Base-by-base conservation (phyloP, 2,113 vertebrate species). In the Brachyhypopomus gauderio region DNA sequence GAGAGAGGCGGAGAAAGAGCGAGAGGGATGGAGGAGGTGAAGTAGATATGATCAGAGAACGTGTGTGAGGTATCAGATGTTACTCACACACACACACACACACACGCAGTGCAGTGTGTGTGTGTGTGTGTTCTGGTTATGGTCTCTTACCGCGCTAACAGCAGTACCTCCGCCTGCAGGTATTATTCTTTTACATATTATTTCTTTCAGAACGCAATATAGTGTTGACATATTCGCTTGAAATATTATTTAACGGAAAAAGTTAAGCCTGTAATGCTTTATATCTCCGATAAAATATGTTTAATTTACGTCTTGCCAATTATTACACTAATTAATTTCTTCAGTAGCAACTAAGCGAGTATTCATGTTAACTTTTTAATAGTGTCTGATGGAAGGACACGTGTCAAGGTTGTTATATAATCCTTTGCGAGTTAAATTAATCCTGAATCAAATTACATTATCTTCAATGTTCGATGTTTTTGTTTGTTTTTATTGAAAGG, bases 401-500 rank as follows among this genome's bases (percentile, higher is more conserved):
- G 8, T 52, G 12, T 52, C 5, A 52, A 3, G 45, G 45, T 14
- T 7, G 45, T 14, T 52, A 14, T 3, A 52, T 14, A 11, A 52
- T 52, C 45, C 11, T 52, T 52, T 12, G 45, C 14, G 12, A 52
- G 12, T 52, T 52, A 52, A 52, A 14, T 52, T 7, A 52, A 52
- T 8, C 45, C 45, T 52, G 45, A 52, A 52, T 12, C 12, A 1
- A 14, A 14, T 52, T 52, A 52, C 30, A 60, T 72, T 20, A 9
- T 62, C 2, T 19, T 23, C 22, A 41, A 14, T 75, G 20, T 75
- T 52, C 23, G 12, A 8, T 38, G 1, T 5, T 22, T 36, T 7
- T 25, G 52, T 75, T 23, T 69, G 56, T 64, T 81, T 38, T 83
- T 34, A 45, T 58, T 80, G 77, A 62, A 34, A 52, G 58, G 38